Evolutionary conservation across 2,888 invertebrate genomes (phyloP).

Genomic region (Meteorus cinctellus): DNA sequence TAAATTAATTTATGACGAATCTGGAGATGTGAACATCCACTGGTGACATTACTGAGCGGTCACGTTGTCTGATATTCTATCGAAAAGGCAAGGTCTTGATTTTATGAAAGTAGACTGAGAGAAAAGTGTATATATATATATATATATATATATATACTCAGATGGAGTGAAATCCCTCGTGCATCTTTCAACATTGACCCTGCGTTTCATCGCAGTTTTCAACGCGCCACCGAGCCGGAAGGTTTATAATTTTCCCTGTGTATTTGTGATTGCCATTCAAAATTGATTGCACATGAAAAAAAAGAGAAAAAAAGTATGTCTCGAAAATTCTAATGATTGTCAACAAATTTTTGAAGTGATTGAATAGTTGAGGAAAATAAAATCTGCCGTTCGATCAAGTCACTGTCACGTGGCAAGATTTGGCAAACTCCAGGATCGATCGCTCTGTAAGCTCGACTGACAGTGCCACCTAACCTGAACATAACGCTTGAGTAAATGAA

Average conservation of each 20-base stretch:
- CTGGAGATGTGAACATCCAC: not conserved
- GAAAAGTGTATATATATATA: not conserved
- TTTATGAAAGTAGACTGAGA: not conserved
- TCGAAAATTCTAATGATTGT: not conserved
- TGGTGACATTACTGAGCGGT: not conserved
- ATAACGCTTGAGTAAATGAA: conserved; percentile 5
- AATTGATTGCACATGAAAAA: not conserved
- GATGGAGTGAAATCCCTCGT: not conserved
- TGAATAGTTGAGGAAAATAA: not conserved
- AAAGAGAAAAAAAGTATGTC: not conserved
- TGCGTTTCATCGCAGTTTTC: not conserved
- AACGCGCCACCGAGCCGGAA: not conserved
- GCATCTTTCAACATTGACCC: not conserved
- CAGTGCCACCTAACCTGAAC: conserved; percentile 23
- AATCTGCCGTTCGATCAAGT: conserved; percentile 10
- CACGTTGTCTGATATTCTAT: not conserved
- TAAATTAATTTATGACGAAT: not conserved
- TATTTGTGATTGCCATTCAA: not conserved
- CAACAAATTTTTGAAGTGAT: not conserved
- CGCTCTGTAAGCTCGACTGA: not conserved
- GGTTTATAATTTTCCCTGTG: not conserved
- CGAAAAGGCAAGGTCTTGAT: not conserved
- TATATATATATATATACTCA: not conserved
- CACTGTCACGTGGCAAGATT: conserved; percentile 32
- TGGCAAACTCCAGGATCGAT: conserved; percentile 19